Conservation (phyloP, 2,113 vertebrate species). For the Romanogobio albipinnatus region DNA sequence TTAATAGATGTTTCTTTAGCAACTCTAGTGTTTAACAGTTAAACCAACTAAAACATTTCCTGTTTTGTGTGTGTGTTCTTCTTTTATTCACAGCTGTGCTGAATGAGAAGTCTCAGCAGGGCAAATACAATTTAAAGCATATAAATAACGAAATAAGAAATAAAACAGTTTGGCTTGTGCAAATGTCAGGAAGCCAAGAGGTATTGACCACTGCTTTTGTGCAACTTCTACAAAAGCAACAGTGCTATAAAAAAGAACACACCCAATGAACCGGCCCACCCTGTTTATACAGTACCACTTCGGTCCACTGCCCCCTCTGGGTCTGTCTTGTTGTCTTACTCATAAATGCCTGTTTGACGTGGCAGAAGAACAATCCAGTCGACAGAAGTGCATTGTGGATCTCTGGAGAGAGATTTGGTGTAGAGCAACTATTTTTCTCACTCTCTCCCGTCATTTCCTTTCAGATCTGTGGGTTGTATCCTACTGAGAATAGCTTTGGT, state of each 20-base stretch:
- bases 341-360: constrained; percentile 14
- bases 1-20: not conserved
- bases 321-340: constrained; percentile 12
- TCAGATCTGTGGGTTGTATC: not conserved
- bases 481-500: not conserved
- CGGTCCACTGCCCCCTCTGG: not conserved
- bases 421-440: not conserved
- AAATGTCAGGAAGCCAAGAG: not conserved
- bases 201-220: no score
- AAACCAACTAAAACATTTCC: not conserved
- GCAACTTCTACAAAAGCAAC: not conserved
- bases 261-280: not conserved
- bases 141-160: not conserved
- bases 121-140: constrained; percentile 5
- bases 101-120: not conserved
- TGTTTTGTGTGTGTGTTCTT: not conserved
- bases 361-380: constrained; percentile 14
- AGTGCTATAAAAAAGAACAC: not conserved
- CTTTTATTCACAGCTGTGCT: no score
- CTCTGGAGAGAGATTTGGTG: constrained; percentile 27
- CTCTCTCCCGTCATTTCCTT: not conserved
- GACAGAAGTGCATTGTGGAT: constrained; percentile 24
- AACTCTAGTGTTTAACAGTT: not conserved
- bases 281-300: not conserved
- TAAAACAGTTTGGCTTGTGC: not conserved